A percentile compares a stretch with the other conserved stretches of the same genome.
Evolutionary conservation across 2,113 vertebrate genomes (phyloP).

Genomic region (Scortum barcoo): DNA sequence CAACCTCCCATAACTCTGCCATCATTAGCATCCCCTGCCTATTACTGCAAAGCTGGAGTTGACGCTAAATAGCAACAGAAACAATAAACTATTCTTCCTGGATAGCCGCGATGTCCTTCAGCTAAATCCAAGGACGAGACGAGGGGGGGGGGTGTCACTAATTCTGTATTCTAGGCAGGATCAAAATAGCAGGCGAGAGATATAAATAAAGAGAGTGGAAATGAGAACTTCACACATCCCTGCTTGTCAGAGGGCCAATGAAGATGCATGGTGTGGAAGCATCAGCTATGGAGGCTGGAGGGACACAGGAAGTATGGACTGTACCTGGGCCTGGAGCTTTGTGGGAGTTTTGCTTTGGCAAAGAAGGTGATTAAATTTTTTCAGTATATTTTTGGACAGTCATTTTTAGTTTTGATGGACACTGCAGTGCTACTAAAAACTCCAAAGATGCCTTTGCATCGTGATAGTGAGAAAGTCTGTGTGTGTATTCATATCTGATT

Average conservation of each 20-base stretch:
- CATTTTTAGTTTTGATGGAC: constrained; percentile 24
- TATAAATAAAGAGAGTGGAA: constrained; percentile 90
- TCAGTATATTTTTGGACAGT: constrained; percentile 17
- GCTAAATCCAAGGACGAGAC: constrained; percentile 85
- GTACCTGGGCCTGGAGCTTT: constrained; percentile 34
- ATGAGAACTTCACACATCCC: constrained; percentile 88
- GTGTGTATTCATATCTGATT: constrained; percentile 8
- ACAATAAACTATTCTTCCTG: constrained; percentile 74
- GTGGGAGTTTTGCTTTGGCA: constrained; percentile 25
- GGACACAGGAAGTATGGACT: constrained; percentile 44
- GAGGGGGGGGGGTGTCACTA: constrained; percentile 74
- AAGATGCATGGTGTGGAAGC: constrained; percentile 85
- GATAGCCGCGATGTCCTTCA: constrained; percentile 88
- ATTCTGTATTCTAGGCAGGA: constrained; percentile 89
- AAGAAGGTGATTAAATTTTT: constrained; percentile 20
- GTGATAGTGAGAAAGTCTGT: constrained; percentile 13
- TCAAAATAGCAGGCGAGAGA: constrained; percentile 88
- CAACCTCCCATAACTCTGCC: constrained; percentile 32
- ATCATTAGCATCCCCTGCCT: constrained; percentile 57
- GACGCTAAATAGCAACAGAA: constrained; percentile 69
- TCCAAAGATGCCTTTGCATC: neutral
- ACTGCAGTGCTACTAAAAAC: constrained; percentile 6
- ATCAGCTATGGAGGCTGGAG: constrained; percentile 40
- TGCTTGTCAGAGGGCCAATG: constrained; percentile 88
- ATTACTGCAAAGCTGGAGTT: constrained; percentile 47